These are phyloP conservation scores for Gorsachius magnificus DNA, from an alignment of 2,797 vertebrate genomes.

Conservation along the genomic window DNA sequence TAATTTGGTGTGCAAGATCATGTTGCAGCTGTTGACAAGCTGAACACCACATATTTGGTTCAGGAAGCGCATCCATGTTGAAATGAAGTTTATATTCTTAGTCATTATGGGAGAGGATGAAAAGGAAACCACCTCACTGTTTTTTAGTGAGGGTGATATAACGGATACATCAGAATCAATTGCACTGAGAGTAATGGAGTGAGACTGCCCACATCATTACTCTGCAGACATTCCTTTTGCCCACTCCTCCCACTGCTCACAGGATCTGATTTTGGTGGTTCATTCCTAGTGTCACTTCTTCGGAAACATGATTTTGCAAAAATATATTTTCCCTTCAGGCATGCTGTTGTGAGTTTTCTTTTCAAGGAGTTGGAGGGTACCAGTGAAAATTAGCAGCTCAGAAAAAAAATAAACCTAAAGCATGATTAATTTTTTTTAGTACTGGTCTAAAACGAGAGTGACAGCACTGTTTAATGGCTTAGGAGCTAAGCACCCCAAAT, in stretches of 20 bases:
- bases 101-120: slow-evolving; percentile 15
- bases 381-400: not conserved
- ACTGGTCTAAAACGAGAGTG: not conserved
- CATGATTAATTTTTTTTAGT: not conserved
- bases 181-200: slow-evolving; percentile 53
- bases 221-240: slow-evolving; percentile 9
- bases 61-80: not conserved
- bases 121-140: slow-evolving; percentile 17
- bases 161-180: slow-evolving; percentile 51
- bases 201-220: slow-evolving; percentile 55
- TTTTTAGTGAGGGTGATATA: slow-evolving; percentile 15
- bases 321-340: not conserved
- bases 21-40: not conserved
- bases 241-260: not conserved
- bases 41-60: not conserved
- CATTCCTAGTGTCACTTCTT: not conserved
- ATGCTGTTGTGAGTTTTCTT: not conserved
- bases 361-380: not conserved
- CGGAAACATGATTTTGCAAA: not conserved
- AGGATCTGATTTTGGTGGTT: slow-evolving; percentile 18
- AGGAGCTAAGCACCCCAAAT: not conserved
- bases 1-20: not conserved
- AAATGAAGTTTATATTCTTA: slow-evolving; percentile 33
- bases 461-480: not conserved
- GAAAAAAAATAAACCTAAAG: not conserved